Evolutionary conservation across 1,140 invertebrate genomes (phyloP).

Genomic region (Trypoxylus dichotomus): DNA sequence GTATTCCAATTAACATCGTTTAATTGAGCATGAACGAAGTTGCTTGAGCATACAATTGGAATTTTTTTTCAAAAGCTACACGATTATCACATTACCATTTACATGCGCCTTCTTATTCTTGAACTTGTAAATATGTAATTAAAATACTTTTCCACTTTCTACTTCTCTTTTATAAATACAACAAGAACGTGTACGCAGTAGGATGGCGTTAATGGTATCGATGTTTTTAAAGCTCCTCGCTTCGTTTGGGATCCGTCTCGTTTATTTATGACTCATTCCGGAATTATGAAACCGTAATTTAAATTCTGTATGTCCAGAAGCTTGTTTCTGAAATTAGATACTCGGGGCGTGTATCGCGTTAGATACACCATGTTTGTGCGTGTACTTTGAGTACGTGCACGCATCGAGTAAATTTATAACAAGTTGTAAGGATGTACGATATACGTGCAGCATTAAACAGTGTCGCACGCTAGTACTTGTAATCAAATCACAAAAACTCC

Average conservation of each 20-base stretch:
- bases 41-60: neutral
- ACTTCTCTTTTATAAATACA: neutral
- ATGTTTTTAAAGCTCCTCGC: neutral
- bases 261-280: constrained; percentile 13
- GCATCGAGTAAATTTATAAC: too few relatives aligned
- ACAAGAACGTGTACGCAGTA: neutral
- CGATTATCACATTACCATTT: neutral
- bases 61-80: neutral
- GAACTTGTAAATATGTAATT: neutral
- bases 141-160: constrained; percentile 20
- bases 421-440: too few relatives aligned
- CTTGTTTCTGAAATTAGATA: constrained; percentile 21
- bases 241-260: neutral
- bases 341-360: neutral
- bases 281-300: constrained; percentile 14
- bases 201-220: neutral
- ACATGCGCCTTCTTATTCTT: neutral
- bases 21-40: neutral
- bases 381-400: too few relatives aligned
- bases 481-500: too few relatives aligned
- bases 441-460: too few relatives aligned
- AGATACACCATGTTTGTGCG: neutral
- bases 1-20: neutral
- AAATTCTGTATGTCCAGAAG: neutral
- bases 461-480: too few relatives aligned